Evolutionary conservation across 2,113 vertebrate species (phyloP).

Genomic region (Nothoprocta perdicaria): DNA sequence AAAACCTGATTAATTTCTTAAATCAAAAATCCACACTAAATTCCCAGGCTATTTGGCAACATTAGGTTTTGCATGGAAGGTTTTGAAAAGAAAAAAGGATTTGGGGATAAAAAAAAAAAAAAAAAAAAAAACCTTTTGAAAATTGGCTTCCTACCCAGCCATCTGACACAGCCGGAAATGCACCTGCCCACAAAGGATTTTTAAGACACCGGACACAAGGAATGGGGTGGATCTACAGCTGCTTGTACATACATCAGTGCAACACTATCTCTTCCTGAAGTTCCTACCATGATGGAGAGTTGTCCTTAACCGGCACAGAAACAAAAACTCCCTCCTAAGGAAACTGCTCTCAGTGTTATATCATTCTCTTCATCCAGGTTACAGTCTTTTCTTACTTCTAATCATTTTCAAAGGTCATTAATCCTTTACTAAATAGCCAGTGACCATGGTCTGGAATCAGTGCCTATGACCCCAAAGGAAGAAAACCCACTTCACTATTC

Average conservation of each 20-base stretch:
- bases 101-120: background rate
- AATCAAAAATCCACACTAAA: constrained; percentile 4
- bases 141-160: background rate
- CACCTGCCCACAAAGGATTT: background rate
- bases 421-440: background rate
- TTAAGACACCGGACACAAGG: background rate
- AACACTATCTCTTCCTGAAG: background rate
- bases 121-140: background rate
- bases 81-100: background rate
- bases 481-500: background rate
- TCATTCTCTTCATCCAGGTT: background rate
- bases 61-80: background rate
- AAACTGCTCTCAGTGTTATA: background rate
- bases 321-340: background rate
- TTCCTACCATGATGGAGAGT: background rate
- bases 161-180: constrained; percentile 3
- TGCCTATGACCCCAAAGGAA: background rate
- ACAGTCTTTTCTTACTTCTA: background rate
- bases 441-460: background rate
- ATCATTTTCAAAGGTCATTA: background rate
- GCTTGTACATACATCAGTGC: background rate
- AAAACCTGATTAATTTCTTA: background rate
- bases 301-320: background rate
- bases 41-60: background rate
- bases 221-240: background rate